phyloP scores from a whole-genome alignment of 2,888 invertebrate genomes.

The Sphaerophoria taeniata region DNA sequence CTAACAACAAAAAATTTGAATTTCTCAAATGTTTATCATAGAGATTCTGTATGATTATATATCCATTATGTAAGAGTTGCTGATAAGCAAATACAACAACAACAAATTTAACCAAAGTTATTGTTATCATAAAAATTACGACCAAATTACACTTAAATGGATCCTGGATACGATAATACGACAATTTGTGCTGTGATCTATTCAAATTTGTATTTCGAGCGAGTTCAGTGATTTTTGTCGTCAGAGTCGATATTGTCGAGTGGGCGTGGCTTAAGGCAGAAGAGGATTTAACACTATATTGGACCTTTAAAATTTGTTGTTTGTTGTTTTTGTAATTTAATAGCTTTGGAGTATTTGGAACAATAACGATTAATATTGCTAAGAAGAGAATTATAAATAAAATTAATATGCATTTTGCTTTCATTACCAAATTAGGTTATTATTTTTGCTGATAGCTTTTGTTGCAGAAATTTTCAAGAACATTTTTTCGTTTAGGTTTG shows the following conservation, averaged over 20 bases:
- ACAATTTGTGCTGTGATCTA: too few species aligned
- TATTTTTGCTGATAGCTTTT: constrained; percentile 4
- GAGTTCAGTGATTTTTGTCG: neutral
- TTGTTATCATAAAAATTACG: constrained; percentile 66
- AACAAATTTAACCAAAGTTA: constrained; percentile 61
- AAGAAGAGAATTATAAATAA: constrained; percentile 47
- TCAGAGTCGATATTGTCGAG: neutral
- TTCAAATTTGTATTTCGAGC: too few species aligned
- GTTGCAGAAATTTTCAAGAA: constrained; percentile 3
- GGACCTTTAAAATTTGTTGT: constrained; percentile 4
- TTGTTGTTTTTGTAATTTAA: constrained; percentile 2
- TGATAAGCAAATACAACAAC: constrained; percentile 65
- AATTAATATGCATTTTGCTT: constrained; percentile 47
- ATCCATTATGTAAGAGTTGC: constrained; percentile 58
- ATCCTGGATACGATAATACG: too few species aligned
- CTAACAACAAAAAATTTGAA: constrained; percentile 43
- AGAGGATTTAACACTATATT: constrained; percentile 12
- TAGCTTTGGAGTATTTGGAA: constrained; percentile 34
- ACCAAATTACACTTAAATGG: constrained; percentile 16
- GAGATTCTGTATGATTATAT: constrained; percentile 63
- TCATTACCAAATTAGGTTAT: constrained; percentile 57
- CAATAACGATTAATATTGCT: constrained; percentile 37
- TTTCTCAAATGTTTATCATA: constrained; percentile 56
- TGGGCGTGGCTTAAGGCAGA: constrained; percentile 19
- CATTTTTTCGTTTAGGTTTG: constrained; percentile 4